Percentiles rank a stretch among this genome's conserved stretches.
Evolutionary conservation across 2,113 vertebrate species (phyloP).

Genomic region (Coracopsis vasa): DNA sequence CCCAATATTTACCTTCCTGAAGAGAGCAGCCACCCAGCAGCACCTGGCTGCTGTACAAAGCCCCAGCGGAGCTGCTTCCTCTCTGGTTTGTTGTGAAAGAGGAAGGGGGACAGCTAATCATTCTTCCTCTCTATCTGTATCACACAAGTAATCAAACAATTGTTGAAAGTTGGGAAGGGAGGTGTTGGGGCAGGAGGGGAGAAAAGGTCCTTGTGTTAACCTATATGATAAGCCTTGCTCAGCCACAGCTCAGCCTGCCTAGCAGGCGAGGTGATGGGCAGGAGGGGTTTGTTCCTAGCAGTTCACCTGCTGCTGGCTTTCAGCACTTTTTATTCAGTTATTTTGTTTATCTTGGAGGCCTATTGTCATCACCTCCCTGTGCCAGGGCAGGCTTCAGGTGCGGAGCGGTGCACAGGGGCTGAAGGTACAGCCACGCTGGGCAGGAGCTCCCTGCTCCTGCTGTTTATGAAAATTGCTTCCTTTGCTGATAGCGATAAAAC

Average conservation of each 20-base stretch:
- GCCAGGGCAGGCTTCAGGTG: constrained; percentile 80
- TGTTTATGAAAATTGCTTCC: constrained; percentile 56
- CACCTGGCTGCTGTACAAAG: constrained; percentile 63
- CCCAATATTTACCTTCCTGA: constrained; percentile 58
- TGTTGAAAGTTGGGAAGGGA: constrained; percentile 28
- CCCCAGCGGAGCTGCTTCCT: not conserved
- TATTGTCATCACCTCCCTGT: constrained; percentile 78
- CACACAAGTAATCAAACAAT: constrained; percentile 30
- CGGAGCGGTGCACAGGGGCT: not conserved
- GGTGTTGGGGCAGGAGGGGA: not conserved
- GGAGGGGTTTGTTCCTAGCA: constrained; percentile 42
- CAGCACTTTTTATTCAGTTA: constrained; percentile 64
- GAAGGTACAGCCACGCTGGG: not conserved
- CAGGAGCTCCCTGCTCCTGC: not conserved
- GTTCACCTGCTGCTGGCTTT: constrained; percentile 89
- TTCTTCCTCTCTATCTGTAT: not conserved
- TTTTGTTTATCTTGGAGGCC: constrained; percentile 52
- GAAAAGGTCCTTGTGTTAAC: not conserved
- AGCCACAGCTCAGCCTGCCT: constrained; percentile 9
- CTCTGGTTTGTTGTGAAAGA: constrained; percentile 32
- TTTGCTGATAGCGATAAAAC: constrained; percentile 46
- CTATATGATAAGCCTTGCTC: constrained; percentile 48
- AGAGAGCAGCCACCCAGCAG: not conserved
- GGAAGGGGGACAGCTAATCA: not conserved
- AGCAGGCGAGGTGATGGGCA: not conserved